Base-by-base conservation (phyloP, 64 coral and sea anemone species). In the Porites lutea region DNA sequence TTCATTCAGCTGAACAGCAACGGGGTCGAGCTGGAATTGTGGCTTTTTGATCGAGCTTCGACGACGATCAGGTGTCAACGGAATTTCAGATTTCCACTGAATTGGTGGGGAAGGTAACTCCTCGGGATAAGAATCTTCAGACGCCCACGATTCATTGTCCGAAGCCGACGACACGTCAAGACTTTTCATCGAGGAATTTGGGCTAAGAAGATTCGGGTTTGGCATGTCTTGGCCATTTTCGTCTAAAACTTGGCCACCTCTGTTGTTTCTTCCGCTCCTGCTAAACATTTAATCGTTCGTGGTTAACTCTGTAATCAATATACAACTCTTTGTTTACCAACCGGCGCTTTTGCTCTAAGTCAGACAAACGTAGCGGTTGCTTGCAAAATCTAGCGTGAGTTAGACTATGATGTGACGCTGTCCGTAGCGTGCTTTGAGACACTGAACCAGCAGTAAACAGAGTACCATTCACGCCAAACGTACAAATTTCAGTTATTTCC, bases 41-140 rank as follows among this genome's bases (percentile, higher is more conserved):
- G 97, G 91, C 22, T 94, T 91, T 67, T 93, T 99, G 13, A 96
- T 96, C 16, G 89, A 94, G 63, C 94, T 99, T 88, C 91, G 71
- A 37, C 92, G 83, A 79, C 78, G 86, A 47, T 83, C 87, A 21
- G 59, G 95, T 1, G 77, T 77, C 52, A 64, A 77, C 14, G 75
- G 91, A 65, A 93, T 93, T 49, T 97, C 92, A 11, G 83, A 86
- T 59, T 78, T 94, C 92, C 88, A 88, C 48, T 72, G 52, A 12
- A 66, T 50, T 60, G 77, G 71, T 7, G 90, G 59, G 7, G 72
- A 46, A 2, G 51, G 51, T 43, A 83, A 48, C 10, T 96, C 90
- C 9, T 89, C 91, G 20, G 78, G 61, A 5, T 89, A 83, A 4
- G 72, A 79, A 46, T 82, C 86, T n/a, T 83, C 87, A 10, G 95